Conservation (phyloP, 2,113 vertebrate species). For the Amblyopsis rosae region DNA sequence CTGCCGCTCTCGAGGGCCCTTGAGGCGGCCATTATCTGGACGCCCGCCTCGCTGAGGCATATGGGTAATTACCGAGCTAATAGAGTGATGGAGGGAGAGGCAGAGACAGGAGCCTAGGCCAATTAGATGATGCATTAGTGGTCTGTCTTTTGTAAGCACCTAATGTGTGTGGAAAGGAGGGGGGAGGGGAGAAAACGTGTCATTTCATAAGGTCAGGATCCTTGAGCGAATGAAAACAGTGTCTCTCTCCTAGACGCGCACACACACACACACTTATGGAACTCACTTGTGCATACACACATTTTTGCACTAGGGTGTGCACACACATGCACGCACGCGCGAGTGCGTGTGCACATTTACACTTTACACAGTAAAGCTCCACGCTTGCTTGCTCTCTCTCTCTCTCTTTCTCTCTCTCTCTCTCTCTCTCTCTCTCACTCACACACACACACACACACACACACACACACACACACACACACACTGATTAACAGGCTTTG, state of each 20-base stretch:
- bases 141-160: conserved; percentile 99
- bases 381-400: neutral
- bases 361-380: neutral
- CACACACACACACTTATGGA: conserved; percentile 15
- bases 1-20: conserved; percentile 98
- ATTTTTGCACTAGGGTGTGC: neutral
- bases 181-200: conserved; percentile 77
- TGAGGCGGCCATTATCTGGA: conserved; percentile 99
- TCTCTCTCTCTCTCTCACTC: too few species aligned
- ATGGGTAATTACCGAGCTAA: conserved; percentile 99
- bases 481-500: conserved; percentile 67
- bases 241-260: conserved; percentile 41
- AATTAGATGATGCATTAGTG: conserved; percentile 99
- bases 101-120: conserved; percentile 99
- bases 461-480: conserved; percentile 23
- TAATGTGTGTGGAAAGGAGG: conserved; percentile 99
- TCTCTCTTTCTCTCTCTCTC: neutral
- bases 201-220: conserved; percentile 97
- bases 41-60: conserved; percentile 92
- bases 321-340: conserved; percentile 71
- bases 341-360: conserved; percentile 5
- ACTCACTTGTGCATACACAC: conserved; percentile 16
- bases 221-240: conserved; percentile 84
- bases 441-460: conserved; percentile 7
- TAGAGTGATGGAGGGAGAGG: conserved; percentile 99